These are phyloP conservation scores for Proteles cristata DNA, from an alignment of 2,113 vertebrate species.

Conservation along the genomic window DNA sequence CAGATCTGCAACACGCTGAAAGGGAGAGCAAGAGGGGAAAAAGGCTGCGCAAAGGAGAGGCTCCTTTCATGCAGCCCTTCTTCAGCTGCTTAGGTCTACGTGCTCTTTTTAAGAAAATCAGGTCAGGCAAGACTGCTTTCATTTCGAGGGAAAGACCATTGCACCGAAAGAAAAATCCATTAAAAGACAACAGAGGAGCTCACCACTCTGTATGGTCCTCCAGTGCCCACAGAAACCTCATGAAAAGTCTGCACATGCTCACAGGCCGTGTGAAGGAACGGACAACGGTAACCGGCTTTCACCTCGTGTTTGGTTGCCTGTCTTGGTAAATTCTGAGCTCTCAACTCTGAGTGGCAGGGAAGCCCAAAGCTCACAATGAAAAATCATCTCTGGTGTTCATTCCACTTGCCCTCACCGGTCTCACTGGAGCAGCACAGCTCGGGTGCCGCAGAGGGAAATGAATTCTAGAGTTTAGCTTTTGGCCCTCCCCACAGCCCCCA, in stretches of 20 bases:
- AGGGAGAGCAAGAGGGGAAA: slow-evolving; percentile 36
- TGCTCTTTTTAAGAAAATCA: neutral
- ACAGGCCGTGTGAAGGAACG: fast-evolving
- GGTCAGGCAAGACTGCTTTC: neutral
- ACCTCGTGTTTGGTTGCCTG: neutral
- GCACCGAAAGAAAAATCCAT: neutral
- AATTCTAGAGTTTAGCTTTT: neutral
- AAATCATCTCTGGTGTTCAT: neutral
- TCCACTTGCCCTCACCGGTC: neutral
- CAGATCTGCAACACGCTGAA: slow-evolving; percentile 91
- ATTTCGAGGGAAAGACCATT: neutral
- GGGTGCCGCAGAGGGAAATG: neutral
- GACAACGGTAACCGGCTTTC: neutral
- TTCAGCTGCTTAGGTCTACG: slow-evolving; percentile 61
- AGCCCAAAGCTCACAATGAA: neutral
- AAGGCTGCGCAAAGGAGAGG: neutral
- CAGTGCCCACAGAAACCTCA: neutral
- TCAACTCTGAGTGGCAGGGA: neutral
- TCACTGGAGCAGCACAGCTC: neutral
- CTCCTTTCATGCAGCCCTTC: neutral
- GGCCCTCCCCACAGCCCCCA: neutral
- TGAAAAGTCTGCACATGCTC: neutral
- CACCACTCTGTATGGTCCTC: neutral
- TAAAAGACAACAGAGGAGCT: neutral
- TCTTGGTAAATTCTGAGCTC: neutral